Conservation (phyloP, 2,888 invertebrate genomes). For the Meliscaeva auricollis region DNA sequence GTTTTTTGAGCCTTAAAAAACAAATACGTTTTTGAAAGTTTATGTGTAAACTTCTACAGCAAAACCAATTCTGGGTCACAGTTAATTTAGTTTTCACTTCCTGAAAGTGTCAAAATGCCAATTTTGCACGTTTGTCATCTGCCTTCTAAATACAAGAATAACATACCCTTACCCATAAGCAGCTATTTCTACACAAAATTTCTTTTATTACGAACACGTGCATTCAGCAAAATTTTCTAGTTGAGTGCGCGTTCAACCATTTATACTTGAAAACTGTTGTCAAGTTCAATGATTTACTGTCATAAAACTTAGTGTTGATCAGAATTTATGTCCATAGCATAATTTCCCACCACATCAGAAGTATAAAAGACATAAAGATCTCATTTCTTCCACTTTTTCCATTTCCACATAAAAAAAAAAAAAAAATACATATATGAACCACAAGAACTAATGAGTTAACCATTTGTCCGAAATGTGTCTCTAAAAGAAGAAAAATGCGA, state of each 20-base stretch:
- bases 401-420: background rate
- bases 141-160: too few species aligned
- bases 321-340: slow-evolving; percentile 53
- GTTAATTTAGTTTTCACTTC: too few species aligned
- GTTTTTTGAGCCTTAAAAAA: too few species aligned
- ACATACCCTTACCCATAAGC: too few species aligned
- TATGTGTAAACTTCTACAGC: too few species aligned
- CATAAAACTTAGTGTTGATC: slow-evolving; percentile 58
- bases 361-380: slow-evolving; percentile 16
- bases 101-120: too few species aligned
- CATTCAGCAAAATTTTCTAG: slow-evolving; percentile 59
- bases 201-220: slow-evolving; percentile 37
- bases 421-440: too few species aligned
- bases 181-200: background rate
- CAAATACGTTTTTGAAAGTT: too few species aligned
- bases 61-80: too few species aligned
- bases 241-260: slow-evolving; percentile 59
- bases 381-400: background rate
- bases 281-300: slow-evolving; percentile 73
- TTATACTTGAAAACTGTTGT: slow-evolving; percentile 50
- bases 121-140: too few species aligned
- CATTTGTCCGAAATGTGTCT: slow-evolving; percentile 48
- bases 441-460: slow-evolving; percentile 66
- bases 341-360: slow-evolving; percentile 13
- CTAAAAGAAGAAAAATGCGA: slow-evolving; percentile 59